Conservation (phyloP, 2,113 vertebrate species). For the Pseudorasbora parva region DNA sequence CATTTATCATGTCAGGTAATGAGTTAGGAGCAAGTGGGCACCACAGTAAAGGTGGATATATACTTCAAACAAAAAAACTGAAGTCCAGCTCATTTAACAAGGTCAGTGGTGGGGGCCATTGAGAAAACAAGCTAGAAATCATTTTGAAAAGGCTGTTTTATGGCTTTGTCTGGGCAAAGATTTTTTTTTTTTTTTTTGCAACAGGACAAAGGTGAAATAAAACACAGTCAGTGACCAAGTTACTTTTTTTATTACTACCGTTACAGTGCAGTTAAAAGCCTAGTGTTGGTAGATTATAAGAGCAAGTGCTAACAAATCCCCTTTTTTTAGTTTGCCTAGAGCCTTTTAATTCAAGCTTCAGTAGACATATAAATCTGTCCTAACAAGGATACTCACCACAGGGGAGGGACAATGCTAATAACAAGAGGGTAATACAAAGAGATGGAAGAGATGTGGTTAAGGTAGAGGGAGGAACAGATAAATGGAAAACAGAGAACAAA, state of each 20-base stretch:
- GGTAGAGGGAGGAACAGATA: conserved; percentile 31
- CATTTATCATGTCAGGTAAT: conserved; percentile 79
- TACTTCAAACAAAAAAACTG: conserved; percentile 20
- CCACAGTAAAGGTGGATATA: conserved; percentile 28
- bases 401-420: conserved; percentile 59
- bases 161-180: conserved; percentile 13
- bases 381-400: conserved; percentile 52
- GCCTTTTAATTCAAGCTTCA: conserved; percentile 33
- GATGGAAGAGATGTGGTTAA: conserved; percentile 39
- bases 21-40: conserved; percentile 72
- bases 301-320: conserved; percentile 19
- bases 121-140: conserved; percentile 32
- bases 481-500: conserved; percentile 17
- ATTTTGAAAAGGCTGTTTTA: conserved; percentile 21
- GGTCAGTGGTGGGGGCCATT: conserved; percentile 29
- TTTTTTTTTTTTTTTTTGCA: not conserved
- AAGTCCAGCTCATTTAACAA: conserved; percentile 20
- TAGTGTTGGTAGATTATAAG: conserved; percentile 8
- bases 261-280: not conserved
- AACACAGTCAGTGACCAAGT: conserved; percentile 7
- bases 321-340: conserved; percentile 15
- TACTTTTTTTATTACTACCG: not conserved
- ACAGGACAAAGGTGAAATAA: conserved; percentile 25
- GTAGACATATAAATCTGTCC: conserved; percentile 37
- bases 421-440: conserved; percentile 51